Base-by-base conservation (phyloP, 2,113 vertebrate species). In the Melanocharis versteri region DNA sequence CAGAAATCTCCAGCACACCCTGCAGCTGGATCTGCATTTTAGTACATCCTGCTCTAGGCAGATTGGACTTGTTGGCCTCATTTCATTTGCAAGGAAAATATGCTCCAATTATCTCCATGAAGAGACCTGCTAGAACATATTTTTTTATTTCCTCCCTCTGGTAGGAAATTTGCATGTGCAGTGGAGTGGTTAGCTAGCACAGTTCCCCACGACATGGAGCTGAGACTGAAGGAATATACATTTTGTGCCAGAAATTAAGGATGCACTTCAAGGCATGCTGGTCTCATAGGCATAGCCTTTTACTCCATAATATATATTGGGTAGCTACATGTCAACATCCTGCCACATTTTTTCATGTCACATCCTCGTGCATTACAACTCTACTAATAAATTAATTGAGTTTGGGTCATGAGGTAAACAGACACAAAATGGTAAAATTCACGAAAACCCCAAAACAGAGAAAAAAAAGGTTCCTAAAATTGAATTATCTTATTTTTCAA, bases 41-140 rank as follows among this genome's bases (percentile, higher is more conserved):
- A 72, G 48, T 69, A 72, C 50, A 45, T 76, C 48, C 50, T 90
- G n/a, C 87, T 89, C 22, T 69, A 91, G 81, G 77, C 81, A 85
- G 26, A 73, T 53, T 85, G 53, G 47, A 79, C 78, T 89, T 30
- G 62, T n/a, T 72, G 87, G 69, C 70, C 73, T 95, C 26, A 81
- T 83, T 90, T 90, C 31, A 61, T 92, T 93, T 93, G 57, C 40
- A 72, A 87, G 82, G 60, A 83, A 89, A 92, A 76, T 94, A 86
- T 57, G 65, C 39, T 83, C 22, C 37, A 85, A n/a, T 94, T 83
- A 77, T 77, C 45, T 83, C n/a, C 53, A 47, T 57, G 88, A 86
- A 88, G 53, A 86, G 23, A 76, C 54, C 42, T 57, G 37, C 50
- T 87, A 85, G 57, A 95, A 90, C 44, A 53, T 51, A 56, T 40